Evolutionary conservation across 2,113 vertebrate genomes (phyloP).

Genomic region (Prunella himalayana): DNA sequence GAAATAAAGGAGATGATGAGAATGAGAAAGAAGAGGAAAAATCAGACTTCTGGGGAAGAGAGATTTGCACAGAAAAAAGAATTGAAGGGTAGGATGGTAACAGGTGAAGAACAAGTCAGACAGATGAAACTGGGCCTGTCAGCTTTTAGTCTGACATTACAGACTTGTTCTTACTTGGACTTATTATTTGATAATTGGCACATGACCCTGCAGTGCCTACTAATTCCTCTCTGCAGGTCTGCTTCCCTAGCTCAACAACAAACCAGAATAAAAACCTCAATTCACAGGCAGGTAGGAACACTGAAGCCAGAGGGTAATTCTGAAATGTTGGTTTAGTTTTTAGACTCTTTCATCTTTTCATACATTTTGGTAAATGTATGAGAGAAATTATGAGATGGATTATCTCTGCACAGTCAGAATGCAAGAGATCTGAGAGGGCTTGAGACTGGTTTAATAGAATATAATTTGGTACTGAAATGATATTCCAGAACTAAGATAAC

Average conservation of each 20-base stretch:
- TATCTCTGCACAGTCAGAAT: neutral
- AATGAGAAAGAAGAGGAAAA: neutral
- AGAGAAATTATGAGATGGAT: neutral
- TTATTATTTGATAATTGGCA: neutral
- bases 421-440: neutral
- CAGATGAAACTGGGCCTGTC: neutral
- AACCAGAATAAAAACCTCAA: neutral
- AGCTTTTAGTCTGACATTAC: neutral
- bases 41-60: neutral
- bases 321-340: neutral
- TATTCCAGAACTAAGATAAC: neutral
- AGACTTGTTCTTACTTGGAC: neutral
- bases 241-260: neutral
- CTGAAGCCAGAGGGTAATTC: neutral
- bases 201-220: rapidly evolving
- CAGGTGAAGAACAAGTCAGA: neutral
- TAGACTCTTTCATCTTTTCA: neutral
- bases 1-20: neutral
- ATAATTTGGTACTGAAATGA: neutral
- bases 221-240: neutral
- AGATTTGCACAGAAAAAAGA: neutral
- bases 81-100: neutral
- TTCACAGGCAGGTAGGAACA: neutral
- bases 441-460: neutral
- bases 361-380: neutral